Evolutionary conservation across 2,797 vertebrate genomes (phyloP).

Genomic region (Choloepus didactylus): DNA sequence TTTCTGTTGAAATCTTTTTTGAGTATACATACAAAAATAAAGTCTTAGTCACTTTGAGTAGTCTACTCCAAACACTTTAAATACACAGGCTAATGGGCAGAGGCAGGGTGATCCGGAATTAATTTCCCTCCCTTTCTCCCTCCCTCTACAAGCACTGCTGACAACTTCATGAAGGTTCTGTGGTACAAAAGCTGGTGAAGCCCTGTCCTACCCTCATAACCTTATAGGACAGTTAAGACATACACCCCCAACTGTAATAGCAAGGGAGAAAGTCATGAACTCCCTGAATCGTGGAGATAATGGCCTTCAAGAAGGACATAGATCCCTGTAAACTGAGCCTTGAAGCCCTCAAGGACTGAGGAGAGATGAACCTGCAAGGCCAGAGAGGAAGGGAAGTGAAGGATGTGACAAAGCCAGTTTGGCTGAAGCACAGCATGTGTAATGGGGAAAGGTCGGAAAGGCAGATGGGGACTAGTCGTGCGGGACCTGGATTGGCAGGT

Average conservation of each 20-base stretch:
- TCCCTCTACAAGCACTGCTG: neutral
- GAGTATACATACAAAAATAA: neutral
- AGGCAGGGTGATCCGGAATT: neutral
- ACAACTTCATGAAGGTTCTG: neutral
- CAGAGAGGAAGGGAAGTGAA: neutral
- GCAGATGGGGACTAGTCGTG: neutral
- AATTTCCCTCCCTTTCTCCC: neutral
- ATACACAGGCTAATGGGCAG: neutral
- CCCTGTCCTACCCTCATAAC: neutral
- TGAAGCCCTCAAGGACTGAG: neutral
- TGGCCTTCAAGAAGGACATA: neutral
- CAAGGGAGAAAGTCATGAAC: neutral
- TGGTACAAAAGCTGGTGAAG: neutral
- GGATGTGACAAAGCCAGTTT: no score
- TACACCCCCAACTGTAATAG: neutral
- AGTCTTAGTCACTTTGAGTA: neutral
- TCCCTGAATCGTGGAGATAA: neutral
- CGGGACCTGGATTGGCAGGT: neutral
- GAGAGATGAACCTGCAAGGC: neutral
- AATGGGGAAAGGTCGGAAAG: neutral
- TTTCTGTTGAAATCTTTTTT: neutral
- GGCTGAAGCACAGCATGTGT: neutral
- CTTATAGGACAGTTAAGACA: neutral
- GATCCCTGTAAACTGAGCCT: neutral
- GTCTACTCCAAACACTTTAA: neutral